Conservation (phyloP, 1,140 invertebrate species). For the Drosophila sproati region DNA sequence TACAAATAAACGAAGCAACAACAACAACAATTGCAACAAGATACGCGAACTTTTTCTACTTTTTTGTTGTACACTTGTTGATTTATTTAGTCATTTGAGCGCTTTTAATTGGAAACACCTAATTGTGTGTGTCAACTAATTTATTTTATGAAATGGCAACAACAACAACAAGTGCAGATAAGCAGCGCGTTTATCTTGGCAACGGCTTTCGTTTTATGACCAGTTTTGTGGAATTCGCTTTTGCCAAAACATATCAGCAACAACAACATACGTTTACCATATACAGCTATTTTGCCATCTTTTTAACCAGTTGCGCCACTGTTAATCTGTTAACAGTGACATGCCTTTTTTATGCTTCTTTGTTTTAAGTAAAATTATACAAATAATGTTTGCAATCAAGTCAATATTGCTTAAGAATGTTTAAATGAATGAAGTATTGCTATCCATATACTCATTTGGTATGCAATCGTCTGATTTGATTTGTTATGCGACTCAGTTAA, state of each 20-base stretch:
- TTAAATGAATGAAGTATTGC: too few relatives aligned
- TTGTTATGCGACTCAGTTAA: not conserved
- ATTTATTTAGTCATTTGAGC: slow-evolving; percentile 50
- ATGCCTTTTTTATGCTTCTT: not conserved
- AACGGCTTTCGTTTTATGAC: slow-evolving; percentile 37
- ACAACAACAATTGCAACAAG: slow-evolving; percentile 15
- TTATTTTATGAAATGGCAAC: slow-evolving; percentile 38
- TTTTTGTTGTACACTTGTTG: slow-evolving; percentile 51
- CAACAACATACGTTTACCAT: not conserved
- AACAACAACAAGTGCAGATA: slow-evolving; percentile 39
- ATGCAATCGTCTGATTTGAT: too few relatives aligned
- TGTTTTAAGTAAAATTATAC: too few relatives aligned
- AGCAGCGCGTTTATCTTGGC: slow-evolving; percentile 43
- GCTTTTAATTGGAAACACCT: slow-evolving; percentile 60
- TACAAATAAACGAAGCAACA: slow-evolving; percentile 23
- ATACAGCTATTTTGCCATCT: slow-evolving; percentile 9
- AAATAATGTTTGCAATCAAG: too few relatives aligned
- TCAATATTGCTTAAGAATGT: too few relatives aligned
- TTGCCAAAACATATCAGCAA: slow-evolving; percentile 36
- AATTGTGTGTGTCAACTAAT: slow-evolving; percentile 26
- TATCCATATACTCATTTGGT: too few relatives aligned
- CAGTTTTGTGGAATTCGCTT: slow-evolving; percentile 51
- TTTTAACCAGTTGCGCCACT: slow-evolving; percentile 45
- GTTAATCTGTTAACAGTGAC: slow-evolving; percentile 26
- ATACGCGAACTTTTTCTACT: slow-evolving; percentile 19